Evolutionary conservation across 1,140 invertebrate species (phyloP).

Genomic region (Drosophila tropicalis): DNA sequence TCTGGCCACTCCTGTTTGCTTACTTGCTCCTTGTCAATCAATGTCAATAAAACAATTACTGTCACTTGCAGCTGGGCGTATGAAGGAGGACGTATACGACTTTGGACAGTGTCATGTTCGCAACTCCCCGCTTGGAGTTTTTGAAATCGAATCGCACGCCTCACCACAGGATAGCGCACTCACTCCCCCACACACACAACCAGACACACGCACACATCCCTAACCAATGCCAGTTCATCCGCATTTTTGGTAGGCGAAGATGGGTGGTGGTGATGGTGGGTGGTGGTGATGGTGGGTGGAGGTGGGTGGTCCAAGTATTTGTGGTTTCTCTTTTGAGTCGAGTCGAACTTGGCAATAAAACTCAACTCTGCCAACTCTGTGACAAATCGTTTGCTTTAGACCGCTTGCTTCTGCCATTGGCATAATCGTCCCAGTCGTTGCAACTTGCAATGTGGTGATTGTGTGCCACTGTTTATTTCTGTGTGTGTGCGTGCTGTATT

Average conservation of each 20-base stretch:
- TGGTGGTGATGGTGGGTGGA: constrained; percentile 1
- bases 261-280: constrained; percentile 26
- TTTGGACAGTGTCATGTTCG: constrained; percentile 22
- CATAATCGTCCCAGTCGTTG: constrained; percentile 78
- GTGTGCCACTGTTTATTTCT: not conserved
- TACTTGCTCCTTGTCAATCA: constrained; percentile 70
- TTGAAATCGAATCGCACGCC: constrained; percentile 21
- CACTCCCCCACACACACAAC: not conserved
- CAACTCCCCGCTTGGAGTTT: constrained; percentile 10
- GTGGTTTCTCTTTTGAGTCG: constrained; percentile 50
- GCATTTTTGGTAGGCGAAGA: not conserved
- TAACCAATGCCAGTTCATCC: not conserved
- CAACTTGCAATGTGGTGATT: constrained; percentile 47
- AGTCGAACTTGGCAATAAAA: constrained; percentile 61
- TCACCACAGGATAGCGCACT: not conserved
- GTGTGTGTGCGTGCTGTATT: constrained; percentile 5
- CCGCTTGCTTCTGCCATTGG: constrained; percentile 62
- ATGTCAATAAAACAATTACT: constrained; percentile 83
- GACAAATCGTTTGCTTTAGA: constrained; percentile 79
- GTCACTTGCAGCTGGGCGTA: constrained; percentile 75
- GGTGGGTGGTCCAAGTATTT: constrained; percentile 55
- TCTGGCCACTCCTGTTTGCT: constrained; percentile 13
- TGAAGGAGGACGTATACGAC: not conserved
- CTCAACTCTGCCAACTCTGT: constrained; percentile 56
- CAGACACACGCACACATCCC: not conserved